Conservation (phyloP, 2,113 vertebrate species). For the Salvelinus sp. region DNA sequence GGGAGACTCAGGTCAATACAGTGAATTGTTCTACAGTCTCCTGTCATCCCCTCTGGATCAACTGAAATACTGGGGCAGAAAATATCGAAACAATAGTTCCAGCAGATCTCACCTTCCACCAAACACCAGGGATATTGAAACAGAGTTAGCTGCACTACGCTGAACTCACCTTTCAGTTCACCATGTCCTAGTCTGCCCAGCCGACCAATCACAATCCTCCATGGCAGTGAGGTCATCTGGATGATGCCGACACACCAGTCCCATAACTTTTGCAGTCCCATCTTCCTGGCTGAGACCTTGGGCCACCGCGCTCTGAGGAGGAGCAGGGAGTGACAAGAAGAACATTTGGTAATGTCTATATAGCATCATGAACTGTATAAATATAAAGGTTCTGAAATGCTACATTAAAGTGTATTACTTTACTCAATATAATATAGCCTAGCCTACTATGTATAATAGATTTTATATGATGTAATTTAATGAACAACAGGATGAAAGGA, state of each 20-base stretch:
- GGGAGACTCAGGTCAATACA: not conserved
- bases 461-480: not conserved
- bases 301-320: constrained; percentile 82
- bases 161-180: constrained; percentile 86
- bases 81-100: not conserved
- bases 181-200: constrained; percentile 93
- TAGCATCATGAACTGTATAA: no score
- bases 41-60: not conserved
- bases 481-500: not conserved
- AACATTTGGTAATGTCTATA: no score
- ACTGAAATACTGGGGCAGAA: not conserved
- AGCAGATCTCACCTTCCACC: not conserved
- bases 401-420: no score
- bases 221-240: constrained; percentile 94
- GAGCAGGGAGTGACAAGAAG: not conserved
- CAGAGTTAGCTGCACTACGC: not conserved
- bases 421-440: no score
- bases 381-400: no score
- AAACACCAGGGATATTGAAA: not conserved
- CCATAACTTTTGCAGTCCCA: constrained; percentile 95
- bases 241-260: constrained; percentile 95
- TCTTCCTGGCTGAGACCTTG: constrained; percentile 91
- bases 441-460: not conserved
- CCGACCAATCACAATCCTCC: constrained; percentile 96
- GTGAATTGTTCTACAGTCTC: not conserved